A percentile compares a stretch with the other conserved stretches of the same genome.
These are phyloP conservation scores for Lycia hirtaria DNA, from an alignment of 2,888 invertebrate species.

Conservation along the genomic window DNA sequence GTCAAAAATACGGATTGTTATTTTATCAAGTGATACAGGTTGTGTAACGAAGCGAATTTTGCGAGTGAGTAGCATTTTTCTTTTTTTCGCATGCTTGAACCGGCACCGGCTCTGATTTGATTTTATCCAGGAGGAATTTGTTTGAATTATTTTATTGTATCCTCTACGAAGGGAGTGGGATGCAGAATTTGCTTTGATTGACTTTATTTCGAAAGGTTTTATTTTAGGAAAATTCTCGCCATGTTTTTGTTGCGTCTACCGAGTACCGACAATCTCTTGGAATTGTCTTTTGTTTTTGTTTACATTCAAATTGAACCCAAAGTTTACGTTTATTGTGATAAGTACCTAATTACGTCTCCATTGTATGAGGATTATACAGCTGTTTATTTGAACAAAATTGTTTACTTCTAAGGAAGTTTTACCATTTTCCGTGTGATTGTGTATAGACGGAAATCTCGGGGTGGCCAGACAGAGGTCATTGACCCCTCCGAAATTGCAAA, in stretches of 20 bases:
- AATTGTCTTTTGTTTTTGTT: not conserved
- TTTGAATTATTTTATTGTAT: slow-evolving; percentile 34
- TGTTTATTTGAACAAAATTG: not conserved
- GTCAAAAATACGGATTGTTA: slow-evolving; percentile 29
- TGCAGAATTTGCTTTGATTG: slow-evolving; percentile 1
- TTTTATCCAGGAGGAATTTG: slow-evolving; percentile 58
- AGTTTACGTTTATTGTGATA: not conserved
- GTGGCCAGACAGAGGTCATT: slow-evolving; percentile 14
- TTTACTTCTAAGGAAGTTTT: not conserved
- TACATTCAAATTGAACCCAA: not conserved
- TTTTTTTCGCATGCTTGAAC: slow-evolving; percentile 67
- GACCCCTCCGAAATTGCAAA: slow-evolving; percentile 16
- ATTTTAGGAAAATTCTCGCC: not conserved
- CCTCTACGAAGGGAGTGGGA: slow-evolving; percentile 14
- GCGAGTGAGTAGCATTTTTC: slow-evolving; percentile 70
- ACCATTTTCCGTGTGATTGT: not conserved
- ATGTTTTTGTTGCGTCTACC: not conserved
- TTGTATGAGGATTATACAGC: not conserved
- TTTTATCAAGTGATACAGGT: slow-evolving; percentile 41
- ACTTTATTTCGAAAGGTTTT: slow-evolving; percentile 4
- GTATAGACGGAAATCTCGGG: slow-evolving; percentile 1
- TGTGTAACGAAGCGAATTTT: slow-evolving; percentile 66
- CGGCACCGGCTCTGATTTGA: slow-evolving; percentile 66
- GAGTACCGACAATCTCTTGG: not conserved
- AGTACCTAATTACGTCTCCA: not conserved